phyloP scores from a whole-genome alignment of 1,140 invertebrate genomes.

The Epicauta chinensis region DNA sequence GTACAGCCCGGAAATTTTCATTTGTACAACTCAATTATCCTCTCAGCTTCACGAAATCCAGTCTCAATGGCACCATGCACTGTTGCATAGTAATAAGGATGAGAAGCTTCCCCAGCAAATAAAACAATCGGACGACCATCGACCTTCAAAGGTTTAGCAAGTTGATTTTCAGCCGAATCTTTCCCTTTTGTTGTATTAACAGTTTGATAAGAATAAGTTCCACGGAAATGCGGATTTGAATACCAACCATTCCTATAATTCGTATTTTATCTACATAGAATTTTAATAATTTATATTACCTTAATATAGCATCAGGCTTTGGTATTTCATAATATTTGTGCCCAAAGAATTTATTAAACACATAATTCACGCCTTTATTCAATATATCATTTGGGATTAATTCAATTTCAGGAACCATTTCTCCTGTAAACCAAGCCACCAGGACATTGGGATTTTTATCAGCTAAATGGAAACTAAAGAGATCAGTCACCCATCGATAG shows the following conservation, averaged over 20 bases:
- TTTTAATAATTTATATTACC: constrained; percentile 11
- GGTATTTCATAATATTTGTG: constrained; percentile 12
- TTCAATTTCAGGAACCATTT: constrained; percentile 22
- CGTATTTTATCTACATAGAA: not conserved
- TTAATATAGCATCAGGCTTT: constrained; percentile 7
- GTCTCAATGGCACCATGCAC: constrained; percentile 56
- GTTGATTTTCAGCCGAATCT: not conserved
- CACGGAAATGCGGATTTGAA: constrained; percentile 21
- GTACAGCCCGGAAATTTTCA: no score
- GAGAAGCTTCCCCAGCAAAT: constrained; percentile 45
- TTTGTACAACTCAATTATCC: constrained; percentile 34
- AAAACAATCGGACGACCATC: constrained; percentile 15
- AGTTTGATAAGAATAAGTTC: constrained; percentile 21
- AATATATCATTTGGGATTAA: constrained; percentile 11
- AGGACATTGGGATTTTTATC: constrained; percentile 21
- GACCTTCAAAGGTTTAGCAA: constrained; percentile 13
- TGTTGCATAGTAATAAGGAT: constrained; percentile 50
- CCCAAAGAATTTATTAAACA: constrained; percentile 18
- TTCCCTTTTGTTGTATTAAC: not conserved
- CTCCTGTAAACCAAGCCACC: constrained; percentile 20
- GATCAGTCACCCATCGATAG: constrained; percentile 9
- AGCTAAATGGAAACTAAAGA: not conserved
- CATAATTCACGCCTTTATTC: constrained; percentile 16
- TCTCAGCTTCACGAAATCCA: constrained; percentile 49
- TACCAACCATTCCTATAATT: constrained; percentile 17